phyloP scores from a whole-genome alignment of 53 echinoderm and acorn worm species.

The Zoroaster sp. region DNA sequence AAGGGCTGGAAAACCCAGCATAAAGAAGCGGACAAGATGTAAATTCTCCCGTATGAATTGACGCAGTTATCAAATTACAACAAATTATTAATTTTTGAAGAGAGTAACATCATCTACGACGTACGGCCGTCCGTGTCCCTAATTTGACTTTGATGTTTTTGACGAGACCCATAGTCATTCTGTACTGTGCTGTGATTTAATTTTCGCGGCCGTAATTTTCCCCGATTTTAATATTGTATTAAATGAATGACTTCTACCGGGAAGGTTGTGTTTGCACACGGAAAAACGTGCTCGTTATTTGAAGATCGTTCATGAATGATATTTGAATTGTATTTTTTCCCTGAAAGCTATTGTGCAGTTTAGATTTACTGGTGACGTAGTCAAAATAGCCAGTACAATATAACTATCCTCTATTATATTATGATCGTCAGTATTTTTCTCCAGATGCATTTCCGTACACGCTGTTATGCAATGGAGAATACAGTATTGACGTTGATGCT shows the following conservation, averaged over 20 bases:
- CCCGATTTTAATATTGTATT: constrained; percentile 15
- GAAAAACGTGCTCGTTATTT: background rate
- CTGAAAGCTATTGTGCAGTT: background rate
- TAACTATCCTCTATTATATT: too few relatives aligned
- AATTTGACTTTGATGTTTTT: constrained; percentile 55
- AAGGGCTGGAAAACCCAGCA: background rate
- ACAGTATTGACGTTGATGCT: too few relatives aligned
- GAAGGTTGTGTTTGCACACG: background rate
- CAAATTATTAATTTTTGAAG: constrained; percentile 26
- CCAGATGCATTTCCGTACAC: too few relatives aligned
- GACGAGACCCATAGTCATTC: constrained; percentile 27
- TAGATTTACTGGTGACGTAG: background rate
- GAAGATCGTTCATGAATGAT: background rate
- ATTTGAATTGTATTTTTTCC: background rate
- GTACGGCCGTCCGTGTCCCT: background rate
- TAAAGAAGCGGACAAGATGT: background rate
- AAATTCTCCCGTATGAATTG: background rate
- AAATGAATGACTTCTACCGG: background rate
- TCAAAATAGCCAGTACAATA: background rate
- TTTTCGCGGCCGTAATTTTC: constrained; percentile 15
- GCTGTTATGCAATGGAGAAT: too few relatives aligned
- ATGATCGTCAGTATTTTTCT: too few relatives aligned
- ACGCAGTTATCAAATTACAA: constrained; percentile 42
- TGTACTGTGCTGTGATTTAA: constrained; percentile 12
- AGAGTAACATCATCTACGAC: constrained; percentile 35